Base-by-base conservation (phyloP, 2,113 vertebrate genomes). In the Dryoscopus gambensis region DNA sequence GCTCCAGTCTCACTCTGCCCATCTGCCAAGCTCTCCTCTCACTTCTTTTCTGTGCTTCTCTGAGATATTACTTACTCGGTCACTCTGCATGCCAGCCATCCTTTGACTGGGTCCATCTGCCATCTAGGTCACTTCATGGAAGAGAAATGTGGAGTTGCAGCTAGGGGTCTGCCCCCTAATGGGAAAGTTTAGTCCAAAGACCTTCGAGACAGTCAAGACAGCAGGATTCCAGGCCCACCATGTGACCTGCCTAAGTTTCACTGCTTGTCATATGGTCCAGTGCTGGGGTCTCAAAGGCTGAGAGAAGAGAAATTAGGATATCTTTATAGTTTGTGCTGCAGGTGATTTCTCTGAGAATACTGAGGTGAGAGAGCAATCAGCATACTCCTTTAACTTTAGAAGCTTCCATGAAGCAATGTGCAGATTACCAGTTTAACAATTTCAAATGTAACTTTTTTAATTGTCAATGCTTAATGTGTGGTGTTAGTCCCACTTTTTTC, bases 51-150 rank as follows among this genome's bases (percentile, higher is more conserved):
- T 83, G 42, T 7, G 1, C 37, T 55, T 9, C n/a, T 13, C 42
- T 33, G 49, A 50, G 8, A 5, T 37, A 10, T 6, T 40, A 1
- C 39, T 80, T 2, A 1, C 21, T 16, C 0, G 0, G 30, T 49
- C 21, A 19, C 24, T 22, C 50, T 2, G 0, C 9, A 2, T 12
- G 5, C 7, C 69, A 65, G 23, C 10, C 22, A 47, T 20, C 7
- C 17, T 71, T 16, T 39, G 13, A 4, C 25, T 31, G 19, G 6
- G 1, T 60, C 11, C 33, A 12, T 1, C 11, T 35, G 33, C 39
- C 20, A 23, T 4, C 12, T 22, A 31, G 12, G 42, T 63, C 28
- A 31, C 8, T 40, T 28, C 53, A 37, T 21, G 22, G 15, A 64
- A 40, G 17, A 37, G 15, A 37, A 4, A 22, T 22, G 2, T 12